phyloP scores from a whole-genome alignment of 35 echinoderm and acorn worm species.

The Hemicentrotus pulcherrimus region DNA sequence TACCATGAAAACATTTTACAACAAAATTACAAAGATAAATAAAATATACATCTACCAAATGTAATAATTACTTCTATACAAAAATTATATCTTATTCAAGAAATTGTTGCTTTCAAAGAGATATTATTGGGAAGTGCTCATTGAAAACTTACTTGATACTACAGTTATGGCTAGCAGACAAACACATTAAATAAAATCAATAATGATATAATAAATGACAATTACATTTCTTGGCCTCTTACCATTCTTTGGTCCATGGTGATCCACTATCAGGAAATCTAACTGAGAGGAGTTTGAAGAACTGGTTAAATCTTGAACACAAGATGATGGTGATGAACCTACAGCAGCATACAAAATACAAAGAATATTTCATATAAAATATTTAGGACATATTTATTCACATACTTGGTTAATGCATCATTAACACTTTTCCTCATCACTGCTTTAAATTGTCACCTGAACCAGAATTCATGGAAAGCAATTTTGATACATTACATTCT shows the following conservation, averaged over 20 bases:
- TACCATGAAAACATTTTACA: too few species aligned
- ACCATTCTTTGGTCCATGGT: not conserved
- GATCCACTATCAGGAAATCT: slow-evolving; percentile 31
- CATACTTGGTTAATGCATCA: not conserved
- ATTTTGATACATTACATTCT: not conserved
- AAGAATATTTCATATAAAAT: not conserved
- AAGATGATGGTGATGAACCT: slow-evolving; percentile 8
- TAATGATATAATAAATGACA: too few species aligned
- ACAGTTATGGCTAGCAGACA: too few species aligned
- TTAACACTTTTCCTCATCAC: not conserved
- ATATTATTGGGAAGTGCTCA: too few species aligned
- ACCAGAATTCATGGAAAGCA: not conserved
- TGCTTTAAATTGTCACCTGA: not conserved
- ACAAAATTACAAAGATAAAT: too few species aligned
- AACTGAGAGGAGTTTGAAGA: slow-evolving; percentile 46
- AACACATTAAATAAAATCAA: too few species aligned
- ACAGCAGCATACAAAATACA: not conserved
- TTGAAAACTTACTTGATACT: too few species aligned
- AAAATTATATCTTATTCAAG: too few species aligned
- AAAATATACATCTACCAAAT: too few species aligned
- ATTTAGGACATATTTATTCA: not conserved
- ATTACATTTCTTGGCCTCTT: not conserved
- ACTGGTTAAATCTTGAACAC: not conserved
- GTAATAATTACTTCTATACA: too few species aligned
- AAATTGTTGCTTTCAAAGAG: too few species aligned